Conservation (phyloP, 2,888 invertebrate species). For the Amphipoea lucens region DNA sequence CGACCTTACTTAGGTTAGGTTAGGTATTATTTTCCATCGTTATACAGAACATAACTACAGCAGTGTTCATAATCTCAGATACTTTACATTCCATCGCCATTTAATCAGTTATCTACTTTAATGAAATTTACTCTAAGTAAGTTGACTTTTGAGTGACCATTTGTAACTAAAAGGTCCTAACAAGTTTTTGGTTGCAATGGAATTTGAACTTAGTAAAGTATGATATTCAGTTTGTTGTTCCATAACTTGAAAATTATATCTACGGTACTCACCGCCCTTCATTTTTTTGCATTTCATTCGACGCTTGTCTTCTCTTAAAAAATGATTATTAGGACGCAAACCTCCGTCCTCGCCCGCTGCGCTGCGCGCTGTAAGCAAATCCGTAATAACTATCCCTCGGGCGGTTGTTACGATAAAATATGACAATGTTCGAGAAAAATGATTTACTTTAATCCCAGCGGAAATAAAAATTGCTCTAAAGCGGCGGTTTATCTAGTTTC, state of each 20-base stretch:
- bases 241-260: background rate
- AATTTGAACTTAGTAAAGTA: background rate
- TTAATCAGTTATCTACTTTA: too few relatives aligned
- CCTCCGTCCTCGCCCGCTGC: too few relatives aligned
- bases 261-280: background rate
- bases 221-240: background rate
- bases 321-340: background rate
- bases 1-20: background rate
- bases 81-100: too few relatives aligned
- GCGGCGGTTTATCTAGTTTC: conserved; percentile 60
- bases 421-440: conserved; percentile 41
- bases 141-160: too few relatives aligned
- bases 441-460: conserved; percentile 26
- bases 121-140: too few relatives aligned
- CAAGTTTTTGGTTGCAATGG: background rate
- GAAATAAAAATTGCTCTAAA: conserved; percentile 40
- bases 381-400: conserved; percentile 18
- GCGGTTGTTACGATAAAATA: conserved; percentile 45
- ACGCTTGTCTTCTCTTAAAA: conserved; percentile 1
- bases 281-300: background rate
- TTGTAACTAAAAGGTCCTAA: background rate
- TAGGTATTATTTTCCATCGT: background rate
- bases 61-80: too few relatives aligned
- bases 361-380: conserved; percentile 6
- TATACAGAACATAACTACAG: too few relatives aligned